Base-by-base conservation (phyloP, 2,113 vertebrate species). In the Plecotus auritus region DNA sequence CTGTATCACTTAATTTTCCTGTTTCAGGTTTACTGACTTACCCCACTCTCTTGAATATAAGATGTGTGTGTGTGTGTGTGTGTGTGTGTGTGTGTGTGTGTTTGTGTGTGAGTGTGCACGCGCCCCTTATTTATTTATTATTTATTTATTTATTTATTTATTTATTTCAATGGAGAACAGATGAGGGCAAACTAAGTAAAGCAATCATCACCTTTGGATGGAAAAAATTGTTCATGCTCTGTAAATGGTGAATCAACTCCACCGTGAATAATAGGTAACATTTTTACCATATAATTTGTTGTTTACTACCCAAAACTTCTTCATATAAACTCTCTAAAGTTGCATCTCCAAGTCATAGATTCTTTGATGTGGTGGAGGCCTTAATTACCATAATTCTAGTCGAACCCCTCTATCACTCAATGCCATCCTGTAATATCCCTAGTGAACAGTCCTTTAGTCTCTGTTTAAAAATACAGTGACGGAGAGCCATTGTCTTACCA, bases 21-120 rank as follows among this genome's bases (percentile, higher is more conserved):
- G 9, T 78, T 92, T 94, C 8, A 67, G 70, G 69, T 80, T 86
- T 95, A 80, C 32, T 67, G 51, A 35, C 72, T 93, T 28, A 73
- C 11, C 12, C 14, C 61, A 82, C 13, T 32, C 3, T 72, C 70
- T 78, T 42, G 47, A 82, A 95, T 72, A 77, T 49, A 28, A 93
- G 59, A 14, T 16, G 13, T 2, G n/a, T 30, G 28, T 47, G 8
- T 47, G 28, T 72, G 37, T 42, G 12, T 13, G 6, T 12, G 7
- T 4, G 16, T 12, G 7, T 26, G 22, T 3, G 1, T 40, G 20
- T 28, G 28, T 47, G 8, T 47, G 28, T 72, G 37, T 42, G 12
- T 13, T 6, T 12, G 7, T 4, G 16, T 12, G 7, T 26, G 22
- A 1, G 1, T 42, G 20, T 4, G 8, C 0, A 18, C 1, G 6